Evolutionary conservation across 2,797 vertebrate genomes (phyloP), one percentile per base, ranked within the genome.

Genomic region (Pseudochirops corinnae): DNA sequence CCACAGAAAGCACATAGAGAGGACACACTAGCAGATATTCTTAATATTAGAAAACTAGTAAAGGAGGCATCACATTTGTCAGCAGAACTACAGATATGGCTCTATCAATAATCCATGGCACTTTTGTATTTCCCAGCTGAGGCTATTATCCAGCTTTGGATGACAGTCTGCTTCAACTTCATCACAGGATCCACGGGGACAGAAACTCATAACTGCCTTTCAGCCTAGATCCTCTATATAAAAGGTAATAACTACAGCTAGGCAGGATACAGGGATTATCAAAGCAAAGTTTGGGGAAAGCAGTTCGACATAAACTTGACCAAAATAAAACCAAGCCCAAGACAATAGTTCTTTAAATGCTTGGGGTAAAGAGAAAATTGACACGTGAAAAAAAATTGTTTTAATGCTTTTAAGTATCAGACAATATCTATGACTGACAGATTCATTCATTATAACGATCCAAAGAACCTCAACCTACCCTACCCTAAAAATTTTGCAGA

Each of bases 201-300:
- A 99, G 99, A 99, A 99, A 99, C 99, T 99, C 99, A 99, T 99
- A 99, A 99, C 99, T 98, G 98, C 98, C 99, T 99, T 99, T 99
- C 99, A 99, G 99, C 99, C 99, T 98, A 99, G 99, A 99, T 99
- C 98, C 98, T 99, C 99, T 99, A 97, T 99, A 99, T 99, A 99
- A 99, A 99, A 99, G 99, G 98, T 99, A 99, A 99, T 99, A 99
- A 99, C 99, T 99, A 98, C 98, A 99, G 98, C 98, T 99, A 99
- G 98, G 99, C 99, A 99, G 99, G 98, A 98, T 98, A 98, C 98
- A 98, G 52, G 98, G 99, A 99, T 99, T 99, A 99, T 98, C 98
- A 98, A 98, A 98, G 98, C 97, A 96, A 98, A 98, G 96, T 96
- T 96, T 95, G 62, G 92, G 55, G 67, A 67, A 98, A 97, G 56